phyloP scores from a whole-genome alignment of 2,797 vertebrate genomes.

The Varecia variegata region DNA sequence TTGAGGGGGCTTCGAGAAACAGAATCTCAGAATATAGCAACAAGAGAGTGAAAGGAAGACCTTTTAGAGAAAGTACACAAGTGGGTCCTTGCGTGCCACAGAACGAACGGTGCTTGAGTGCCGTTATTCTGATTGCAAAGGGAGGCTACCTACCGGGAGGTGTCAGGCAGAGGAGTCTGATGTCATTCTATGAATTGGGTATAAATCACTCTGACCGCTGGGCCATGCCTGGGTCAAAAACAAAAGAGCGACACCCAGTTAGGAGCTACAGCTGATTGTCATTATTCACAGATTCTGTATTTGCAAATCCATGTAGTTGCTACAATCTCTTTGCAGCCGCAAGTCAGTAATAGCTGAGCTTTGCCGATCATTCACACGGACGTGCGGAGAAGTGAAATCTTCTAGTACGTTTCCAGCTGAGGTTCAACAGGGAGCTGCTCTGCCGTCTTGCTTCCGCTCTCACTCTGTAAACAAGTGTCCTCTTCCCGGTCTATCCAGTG shows the following conservation, averaged over 20 bases:
- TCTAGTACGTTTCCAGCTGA: neutral
- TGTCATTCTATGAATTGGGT: neutral
- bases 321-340: neutral
- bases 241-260: too few species aligned
- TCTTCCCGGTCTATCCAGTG: fast-evolving
- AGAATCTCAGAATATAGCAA: neutral
- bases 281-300: neutral
- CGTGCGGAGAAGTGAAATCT: fast-evolving
- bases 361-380: fast-evolving
- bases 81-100: too few species aligned
- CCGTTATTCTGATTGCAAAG: neutral
- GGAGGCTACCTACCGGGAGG: neutral
- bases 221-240: neutral
- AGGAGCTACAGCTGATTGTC: fast-evolving
- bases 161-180: neutral
- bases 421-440: fast-evolving
- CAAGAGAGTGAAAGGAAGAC: neutral
- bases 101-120: neutral
- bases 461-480: neutral
- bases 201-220: neutral
- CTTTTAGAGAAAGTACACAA: neutral
- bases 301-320: fast-evolving
- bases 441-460: neutral
- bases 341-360: neutral
- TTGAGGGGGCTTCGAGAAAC: neutral